Evolutionary conservation across 64 coral and sea anemone genomes (phyloP).

Genomic region (Actinia equina): DNA sequence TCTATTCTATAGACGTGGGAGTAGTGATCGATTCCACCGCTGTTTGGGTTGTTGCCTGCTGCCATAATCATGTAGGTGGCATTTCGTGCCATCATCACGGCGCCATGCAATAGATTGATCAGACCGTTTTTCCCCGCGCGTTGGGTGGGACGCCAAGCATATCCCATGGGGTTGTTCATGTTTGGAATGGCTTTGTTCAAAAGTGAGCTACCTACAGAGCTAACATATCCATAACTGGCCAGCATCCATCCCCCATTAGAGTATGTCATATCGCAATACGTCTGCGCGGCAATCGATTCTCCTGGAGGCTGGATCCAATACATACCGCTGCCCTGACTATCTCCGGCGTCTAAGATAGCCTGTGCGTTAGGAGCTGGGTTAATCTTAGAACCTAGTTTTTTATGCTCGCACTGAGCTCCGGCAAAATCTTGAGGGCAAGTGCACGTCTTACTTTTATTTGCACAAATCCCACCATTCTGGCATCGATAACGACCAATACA

Average conservation of each 20-base stretch:
- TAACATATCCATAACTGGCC: constrained; percentile 86
- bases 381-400: constrained; percentile 57
- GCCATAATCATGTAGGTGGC: constrained; percentile 88
- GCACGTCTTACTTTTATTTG: constrained; percentile 29
- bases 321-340: constrained; percentile 68
- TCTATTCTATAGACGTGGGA: constrained; percentile 62
- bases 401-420: constrained; percentile 29
- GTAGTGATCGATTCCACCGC: constrained; percentile 70
- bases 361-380: constrained; percentile 75
- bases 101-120: constrained; percentile 54
- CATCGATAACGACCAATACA: constrained; percentile 45
- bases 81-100: constrained; percentile 58
- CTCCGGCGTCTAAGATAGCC: constrained; percentile 80
- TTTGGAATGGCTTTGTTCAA: constrained; percentile 76
- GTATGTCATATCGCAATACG: constrained; percentile 92
- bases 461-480: constrained; percentile 43
- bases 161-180: constrained; percentile 85
- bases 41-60: constrained; percentile 67
- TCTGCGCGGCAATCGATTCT: constrained; percentile 59
- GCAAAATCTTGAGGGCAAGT: constrained; percentile 32
- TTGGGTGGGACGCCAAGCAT: constrained; percentile 58
- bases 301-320: constrained; percentile 96
- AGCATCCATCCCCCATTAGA: constrained; percentile 83
- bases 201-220: not conserved
- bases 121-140: constrained; percentile 39